phyloP scores from a whole-genome alignment of 23 tunicate species.

The Aplidium turbinatum region DNA sequence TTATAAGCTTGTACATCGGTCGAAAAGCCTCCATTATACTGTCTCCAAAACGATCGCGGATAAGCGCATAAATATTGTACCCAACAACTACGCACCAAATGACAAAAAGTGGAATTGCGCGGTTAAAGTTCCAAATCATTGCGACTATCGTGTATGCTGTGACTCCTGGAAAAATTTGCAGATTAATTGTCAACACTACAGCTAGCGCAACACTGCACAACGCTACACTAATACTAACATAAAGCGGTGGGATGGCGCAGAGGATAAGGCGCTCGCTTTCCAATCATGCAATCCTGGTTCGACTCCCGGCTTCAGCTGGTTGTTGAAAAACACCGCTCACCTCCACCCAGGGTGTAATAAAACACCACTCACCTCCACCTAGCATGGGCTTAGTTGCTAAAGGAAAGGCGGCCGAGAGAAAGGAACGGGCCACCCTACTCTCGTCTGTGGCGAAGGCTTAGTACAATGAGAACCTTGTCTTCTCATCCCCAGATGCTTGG shows the following conservation, averaged over 20 bases:
- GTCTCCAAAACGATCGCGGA: slow-evolving; percentile 74
- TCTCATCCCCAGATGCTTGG: too few species aligned
- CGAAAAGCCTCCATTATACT: slow-evolving; percentile 14
- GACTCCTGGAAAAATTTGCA: slow-evolving; percentile 36
- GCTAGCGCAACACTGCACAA: slow-evolving; percentile 11
- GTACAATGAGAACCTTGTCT: too few species aligned
- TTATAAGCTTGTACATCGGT: slow-evolving; percentile 24
- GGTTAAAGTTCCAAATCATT: slow-evolving; percentile 37
- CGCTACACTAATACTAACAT: slow-evolving; percentile 19
- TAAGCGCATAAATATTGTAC: slow-evolving; percentile 66
- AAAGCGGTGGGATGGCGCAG: slow-evolving; percentile 33
- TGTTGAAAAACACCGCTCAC: too few species aligned
- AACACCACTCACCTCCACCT: too few species aligned
- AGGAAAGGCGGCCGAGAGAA: too few species aligned
- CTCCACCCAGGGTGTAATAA: too few species aligned
- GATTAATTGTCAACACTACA: slow-evolving; percentile 22
- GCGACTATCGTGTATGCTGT: slow-evolving; percentile 70
- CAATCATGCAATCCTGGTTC: too few species aligned
- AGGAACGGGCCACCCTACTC: too few species aligned
- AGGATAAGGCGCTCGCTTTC: too few species aligned
- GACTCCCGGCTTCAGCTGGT: too few species aligned
- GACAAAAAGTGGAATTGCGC: slow-evolving; percentile 68
- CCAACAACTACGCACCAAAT: slow-evolving; percentile 67
- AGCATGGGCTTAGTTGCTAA: too few species aligned
- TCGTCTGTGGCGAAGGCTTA: too few species aligned